phyloP scores from a whole-genome alignment of 2,888 invertebrate genomes.

The Augiades crinisus region DNA sequence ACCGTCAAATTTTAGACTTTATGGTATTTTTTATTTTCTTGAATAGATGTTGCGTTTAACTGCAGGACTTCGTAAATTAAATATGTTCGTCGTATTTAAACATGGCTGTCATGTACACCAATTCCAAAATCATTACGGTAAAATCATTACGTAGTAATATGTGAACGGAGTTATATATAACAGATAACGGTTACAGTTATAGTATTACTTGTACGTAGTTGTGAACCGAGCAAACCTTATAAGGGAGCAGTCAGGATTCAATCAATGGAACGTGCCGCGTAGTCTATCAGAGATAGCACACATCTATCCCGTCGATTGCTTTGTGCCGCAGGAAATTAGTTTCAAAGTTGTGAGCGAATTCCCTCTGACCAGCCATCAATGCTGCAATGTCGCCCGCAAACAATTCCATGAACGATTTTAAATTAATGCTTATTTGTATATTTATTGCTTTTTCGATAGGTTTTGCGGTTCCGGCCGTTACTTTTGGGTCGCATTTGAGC shows the following conservation, averaged over 20 bases:
- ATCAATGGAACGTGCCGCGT: conserved; percentile 48
- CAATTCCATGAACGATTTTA: conserved; percentile 10
- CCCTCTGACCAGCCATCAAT: conserved; percentile 28
- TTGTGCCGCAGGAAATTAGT: conserved; percentile 76
- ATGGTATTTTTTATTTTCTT: too few species aligned
- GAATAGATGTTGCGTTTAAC: too few species aligned
- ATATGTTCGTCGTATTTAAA: too few species aligned
- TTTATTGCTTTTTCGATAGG: background rate
- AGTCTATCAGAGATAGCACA: conserved; percentile 51
- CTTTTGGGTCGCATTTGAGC: too few species aligned
- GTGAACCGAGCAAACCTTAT: background rate
- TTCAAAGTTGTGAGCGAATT: conserved; percentile 58
- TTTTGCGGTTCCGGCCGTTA: too few species aligned
- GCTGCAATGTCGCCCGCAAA: conserved; percentile 22
- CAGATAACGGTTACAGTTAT: too few species aligned
- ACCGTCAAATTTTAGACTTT: too few species aligned
- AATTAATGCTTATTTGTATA: conserved; percentile 12
- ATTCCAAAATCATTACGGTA: too few species aligned
- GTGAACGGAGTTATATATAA: too few species aligned
- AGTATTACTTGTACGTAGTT: background rate
- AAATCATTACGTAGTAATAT: too few species aligned
- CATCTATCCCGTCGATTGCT: conserved; percentile 61
- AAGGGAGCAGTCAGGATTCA: conserved; percentile 39
- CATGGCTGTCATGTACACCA: too few species aligned
- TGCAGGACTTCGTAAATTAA: too few species aligned